Evolutionary conservation across 2,113 vertebrate genomes (phyloP).

Genomic region (Xerus inauris): DNA sequence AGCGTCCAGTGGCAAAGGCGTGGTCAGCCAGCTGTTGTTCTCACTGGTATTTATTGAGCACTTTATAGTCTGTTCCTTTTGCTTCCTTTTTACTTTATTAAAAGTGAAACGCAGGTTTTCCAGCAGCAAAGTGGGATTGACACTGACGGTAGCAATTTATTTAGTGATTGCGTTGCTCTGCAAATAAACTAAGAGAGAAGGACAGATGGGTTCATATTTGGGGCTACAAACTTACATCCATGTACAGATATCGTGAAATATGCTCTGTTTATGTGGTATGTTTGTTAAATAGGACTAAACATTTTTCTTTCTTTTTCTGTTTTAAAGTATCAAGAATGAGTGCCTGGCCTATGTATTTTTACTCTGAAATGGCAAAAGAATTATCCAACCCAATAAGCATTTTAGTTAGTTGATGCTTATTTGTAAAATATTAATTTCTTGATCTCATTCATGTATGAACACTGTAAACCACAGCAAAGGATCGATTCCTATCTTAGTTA

Average conservation of each 20-base stretch:
- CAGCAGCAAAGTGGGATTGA: not conserved
- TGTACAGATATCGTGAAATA: not conserved
- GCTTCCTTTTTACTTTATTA: not conserved
- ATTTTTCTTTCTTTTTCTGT: not conserved
- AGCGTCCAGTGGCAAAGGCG: not conserved
- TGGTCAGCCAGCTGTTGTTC: not conserved
- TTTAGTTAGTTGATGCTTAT: not conserved
- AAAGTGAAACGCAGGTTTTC: not conserved
- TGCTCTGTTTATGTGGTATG: not conserved
- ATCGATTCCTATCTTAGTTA: constrained; percentile 22
- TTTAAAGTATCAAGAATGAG: not conserved
- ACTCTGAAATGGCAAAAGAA: not conserved
- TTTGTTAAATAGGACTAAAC: not conserved
- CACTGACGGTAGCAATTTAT: not conserved
- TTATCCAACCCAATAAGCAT: not conserved
- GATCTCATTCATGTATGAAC: not conserved
- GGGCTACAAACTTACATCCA: not conserved
- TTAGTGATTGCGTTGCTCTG: not conserved
- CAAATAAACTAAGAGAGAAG: constrained; percentile 8
- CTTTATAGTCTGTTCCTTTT: not conserved
- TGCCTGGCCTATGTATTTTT: not conserved
- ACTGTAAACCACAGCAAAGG: not conserved
- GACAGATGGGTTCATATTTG: not conserved
- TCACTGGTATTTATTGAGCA: not conserved
- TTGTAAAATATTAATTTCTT: not conserved